A percentile compares a stretch with the other conserved stretches of the same genome.
Evolutionary conservation across 1,140 invertebrate genomes (phyloP).

Genomic region (Hyposmocoma kahamanoa): DNA sequence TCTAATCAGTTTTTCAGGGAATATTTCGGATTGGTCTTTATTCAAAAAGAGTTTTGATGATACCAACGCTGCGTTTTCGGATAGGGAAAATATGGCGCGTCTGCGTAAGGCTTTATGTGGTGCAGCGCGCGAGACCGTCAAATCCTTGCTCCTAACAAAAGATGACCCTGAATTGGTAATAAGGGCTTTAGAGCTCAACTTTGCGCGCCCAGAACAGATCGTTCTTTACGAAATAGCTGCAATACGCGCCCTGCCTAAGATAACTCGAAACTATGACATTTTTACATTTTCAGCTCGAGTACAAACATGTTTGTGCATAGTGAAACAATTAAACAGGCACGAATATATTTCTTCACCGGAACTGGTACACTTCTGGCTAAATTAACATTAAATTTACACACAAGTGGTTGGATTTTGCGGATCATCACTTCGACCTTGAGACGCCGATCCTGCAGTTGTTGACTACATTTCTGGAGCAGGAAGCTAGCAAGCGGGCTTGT

Average conservation of each 20-base stretch:
- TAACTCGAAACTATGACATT: neutral
- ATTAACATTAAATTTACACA: neutral
- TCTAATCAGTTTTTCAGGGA: too few relatives aligned
- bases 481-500: slow-evolving; percentile 2
- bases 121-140: neutral
- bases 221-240: neutral
- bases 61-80: neutral
- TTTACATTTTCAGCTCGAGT: slow-evolving; percentile 1
- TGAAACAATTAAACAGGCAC: neutral
- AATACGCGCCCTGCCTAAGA: neutral
- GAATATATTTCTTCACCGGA: slow-evolving; percentile 1
- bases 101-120: neutral
- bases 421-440: neutral
- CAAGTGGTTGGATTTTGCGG: slow-evolving; percentile 1
- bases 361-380: neutral
- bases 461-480: neutral
- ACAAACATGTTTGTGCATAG: neutral
- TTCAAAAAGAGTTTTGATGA: slow-evolving; percentile 2
- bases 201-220: neutral
- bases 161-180: neutral
- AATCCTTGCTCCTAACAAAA: neutral
- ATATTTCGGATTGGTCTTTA: neutral
- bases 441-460: neutral
- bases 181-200: neutral
- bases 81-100: neutral